These are phyloP conservation scores for Subacronicta megacephala DNA, from an alignment of 2,888 invertebrate species.

Conservation along the genomic window DNA sequence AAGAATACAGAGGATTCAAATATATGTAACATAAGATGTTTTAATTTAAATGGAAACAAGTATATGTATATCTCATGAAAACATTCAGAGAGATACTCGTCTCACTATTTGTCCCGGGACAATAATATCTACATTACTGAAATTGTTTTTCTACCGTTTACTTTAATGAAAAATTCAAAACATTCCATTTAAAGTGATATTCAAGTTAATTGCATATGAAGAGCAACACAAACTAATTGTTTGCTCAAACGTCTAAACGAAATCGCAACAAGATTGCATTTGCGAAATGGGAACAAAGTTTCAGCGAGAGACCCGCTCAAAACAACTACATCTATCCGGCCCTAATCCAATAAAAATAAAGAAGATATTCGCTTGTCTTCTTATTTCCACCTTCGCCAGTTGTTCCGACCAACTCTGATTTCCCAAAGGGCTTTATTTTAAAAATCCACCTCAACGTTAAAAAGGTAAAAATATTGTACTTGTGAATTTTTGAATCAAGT, in stretches of 20 bases:
- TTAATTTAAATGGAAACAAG: conserved; percentile 2
- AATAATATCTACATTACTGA: conserved; percentile 7
- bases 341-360: conserved; percentile 62
- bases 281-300: conserved; percentile 62
- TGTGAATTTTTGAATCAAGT: conserved; percentile 73
- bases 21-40: neutral
- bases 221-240: conserved; percentile 62
- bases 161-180: conserved; percentile 22
- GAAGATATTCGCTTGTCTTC: conserved; percentile 66
- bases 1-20: neutral
- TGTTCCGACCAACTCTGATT: conserved; percentile 80
- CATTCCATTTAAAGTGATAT: conserved; percentile 27
- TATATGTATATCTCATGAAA: neutral
- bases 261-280: conserved; percentile 71
- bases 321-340: conserved; percentile 42
- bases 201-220: conserved; percentile 53
- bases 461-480: conserved; percentile 79
- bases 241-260: conserved; percentile 65
- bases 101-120: neutral
- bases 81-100: neutral
- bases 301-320: conserved; percentile 27
- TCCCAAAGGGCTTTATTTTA: conserved; percentile 84
- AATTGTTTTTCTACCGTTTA: conserved; percentile 7
- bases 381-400: conserved; percentile 60
- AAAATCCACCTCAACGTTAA: conserved; percentile 79